These are phyloP conservation scores for Coelogynopora nodosa DNA, from an alignment of 2,888 invertebrate genomes.

Conservation along the genomic window DNA sequence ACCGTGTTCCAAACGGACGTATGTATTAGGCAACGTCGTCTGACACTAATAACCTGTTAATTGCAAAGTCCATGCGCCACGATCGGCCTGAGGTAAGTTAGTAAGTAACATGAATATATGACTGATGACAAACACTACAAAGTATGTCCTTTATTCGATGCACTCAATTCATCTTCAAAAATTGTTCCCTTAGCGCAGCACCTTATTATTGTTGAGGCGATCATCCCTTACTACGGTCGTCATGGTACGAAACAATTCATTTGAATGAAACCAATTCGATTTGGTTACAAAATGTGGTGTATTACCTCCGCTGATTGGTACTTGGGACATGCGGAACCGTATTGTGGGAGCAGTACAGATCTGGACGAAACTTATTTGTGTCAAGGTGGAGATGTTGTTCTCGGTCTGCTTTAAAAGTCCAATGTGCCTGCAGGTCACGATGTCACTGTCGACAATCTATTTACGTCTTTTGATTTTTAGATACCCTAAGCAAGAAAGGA, in stretches of 20 bases:
- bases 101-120: slow-evolving; percentile 35
- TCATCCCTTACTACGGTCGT: slow-evolving; percentile 3
- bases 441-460: slow-evolving; percentile 47
- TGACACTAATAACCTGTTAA: not conserved
- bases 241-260: slow-evolving; percentile 16
- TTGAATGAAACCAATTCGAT: slow-evolving; percentile 50
- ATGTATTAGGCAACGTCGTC: slow-evolving; percentile 41
- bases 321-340: not conserved
- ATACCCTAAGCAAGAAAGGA: slow-evolving; percentile 38
- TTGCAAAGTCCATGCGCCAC: not conserved
- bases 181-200: slow-evolving; percentile 36
- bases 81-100: slow-evolving; percentile 47
- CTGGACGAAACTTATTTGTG: not conserved
- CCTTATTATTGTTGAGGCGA: not conserved
- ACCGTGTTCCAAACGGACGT: slow-evolving; percentile 36
- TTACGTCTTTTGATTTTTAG: slow-evolving; percentile 42
- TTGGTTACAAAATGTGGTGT: slow-evolving; percentile 50
- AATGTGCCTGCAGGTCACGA: not conserved
- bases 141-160: slow-evolving; percentile 3
- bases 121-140: not conserved
- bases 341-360: not conserved
- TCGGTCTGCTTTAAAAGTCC: not conserved
- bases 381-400: slow-evolving; percentile 16
- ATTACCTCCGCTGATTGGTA: slow-evolving; percentile 40
- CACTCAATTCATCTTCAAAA: slow-evolving; percentile 23